Base-by-base conservation (phyloP, 2,797 vertebrate species). In the Zonotrichia albicollis region DNA sequence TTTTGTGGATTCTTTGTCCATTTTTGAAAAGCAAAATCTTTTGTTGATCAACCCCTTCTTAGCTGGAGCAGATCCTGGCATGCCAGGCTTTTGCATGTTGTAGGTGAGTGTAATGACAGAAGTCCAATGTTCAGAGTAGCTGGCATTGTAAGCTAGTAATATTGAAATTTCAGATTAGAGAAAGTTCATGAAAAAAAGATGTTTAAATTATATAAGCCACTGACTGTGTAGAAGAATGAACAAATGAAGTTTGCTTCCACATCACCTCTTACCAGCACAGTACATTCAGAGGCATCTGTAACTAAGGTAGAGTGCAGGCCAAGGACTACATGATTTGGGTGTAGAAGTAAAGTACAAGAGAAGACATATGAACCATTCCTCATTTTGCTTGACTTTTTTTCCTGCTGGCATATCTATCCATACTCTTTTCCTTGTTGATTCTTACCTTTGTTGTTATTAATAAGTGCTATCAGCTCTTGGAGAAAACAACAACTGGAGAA, bases 11-110 rank as follows among this genome's bases (percentile, higher is more conserved):
- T 21, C 38, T 68, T 61, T 85, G 43, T 87, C 34, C 32, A 61
- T 77, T 94, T 96, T 91, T 94, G 65, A 96, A 55, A 78, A 36
- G 48, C 89, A 70, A 97, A 96, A 94, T 94, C 60, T 76, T 94
- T 67, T 83, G 57, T 73, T 74, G 46, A 58, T 34, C 51, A 82
- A 79, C 34, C 9, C 29, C 89, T 90, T 92, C 64, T 51, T 73
- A 66, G 16, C 51, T 48, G 54, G 66, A 90, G 66, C 43, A 72
- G 54, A 66, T 48, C 22, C 16, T 79, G 68, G 17, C 26, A 64
- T 36, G 38, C 17, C 19, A 72, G 16, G 5, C 17, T 85, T 96
- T 92, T 90, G 57, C 51, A 14, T 25, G 11, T 45, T 93, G 53
- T 61, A 67, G 42, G 26, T 80, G 62, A 77, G 6, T 18, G 16